phyloP scores from a whole-genome alignment of 2,113 vertebrate genomes.

The Seriola rivoliana region DNA sequence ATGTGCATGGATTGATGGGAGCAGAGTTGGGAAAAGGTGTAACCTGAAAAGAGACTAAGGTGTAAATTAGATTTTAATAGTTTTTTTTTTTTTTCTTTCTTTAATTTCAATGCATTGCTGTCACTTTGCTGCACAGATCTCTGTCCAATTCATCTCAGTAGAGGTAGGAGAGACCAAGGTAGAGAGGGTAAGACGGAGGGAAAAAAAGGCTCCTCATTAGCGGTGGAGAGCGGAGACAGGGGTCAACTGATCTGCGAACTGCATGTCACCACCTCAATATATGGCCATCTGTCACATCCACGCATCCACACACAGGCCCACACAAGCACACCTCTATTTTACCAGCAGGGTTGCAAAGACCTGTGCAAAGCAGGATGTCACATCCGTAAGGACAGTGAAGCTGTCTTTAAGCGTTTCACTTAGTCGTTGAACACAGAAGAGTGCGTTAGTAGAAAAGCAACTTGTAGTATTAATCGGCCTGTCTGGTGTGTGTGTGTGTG shows the following conservation, averaged over 20 bases:
- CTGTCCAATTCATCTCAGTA: not conserved
- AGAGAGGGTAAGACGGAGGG: not conserved
- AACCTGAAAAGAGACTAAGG: not conserved
- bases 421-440: not conserved
- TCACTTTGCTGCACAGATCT: not conserved
- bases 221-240: conserved; percentile 33
- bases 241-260: conserved; percentile 70
- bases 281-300: conserved; percentile 59
- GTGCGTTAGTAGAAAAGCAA: not conserved
- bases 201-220: conserved; percentile 67
- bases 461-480: not conserved
- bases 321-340: not conserved
- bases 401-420: not conserved
- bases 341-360: not conserved
- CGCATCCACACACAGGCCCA: not conserved
- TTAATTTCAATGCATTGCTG: not conserved
- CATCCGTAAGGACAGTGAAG: not conserved
- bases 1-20: not conserved
- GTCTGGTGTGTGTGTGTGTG: not conserved
- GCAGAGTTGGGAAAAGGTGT: not conserved
- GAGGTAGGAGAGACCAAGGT: conserved; percentile 3
- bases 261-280: conserved; percentile 59
- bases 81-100: not conserved
- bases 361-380: not conserved
- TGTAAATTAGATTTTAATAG: conserved; percentile 11